These are phyloP conservation scores for Cataglyphis altisquamis DNA, from an alignment of 2,888 invertebrate species.

Conservation along the genomic window DNA sequence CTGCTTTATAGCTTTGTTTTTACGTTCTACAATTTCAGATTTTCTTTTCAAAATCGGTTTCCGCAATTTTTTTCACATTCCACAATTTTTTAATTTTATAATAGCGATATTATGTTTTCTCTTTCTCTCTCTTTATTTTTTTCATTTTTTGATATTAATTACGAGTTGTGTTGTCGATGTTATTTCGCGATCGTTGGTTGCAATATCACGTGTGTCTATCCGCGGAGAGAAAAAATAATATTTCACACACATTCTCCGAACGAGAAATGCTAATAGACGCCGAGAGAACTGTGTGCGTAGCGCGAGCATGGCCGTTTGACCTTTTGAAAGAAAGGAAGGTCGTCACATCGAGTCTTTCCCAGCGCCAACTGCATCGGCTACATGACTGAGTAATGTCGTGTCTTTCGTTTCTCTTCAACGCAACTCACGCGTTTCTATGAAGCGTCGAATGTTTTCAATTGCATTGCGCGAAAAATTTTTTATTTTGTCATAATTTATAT, in stretches of 20 bases:
- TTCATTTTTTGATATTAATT: conserved; percentile 16
- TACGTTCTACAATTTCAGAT: background rate
- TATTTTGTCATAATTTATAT: background rate
- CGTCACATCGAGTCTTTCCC: conserved; percentile 62
- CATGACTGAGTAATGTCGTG: conserved; percentile 39
- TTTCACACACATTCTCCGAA: conserved; percentile 41
- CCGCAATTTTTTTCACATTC: background rate
- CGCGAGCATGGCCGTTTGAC: conserved; percentile 81
- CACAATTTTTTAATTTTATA: background rate
- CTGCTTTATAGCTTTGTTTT: background rate
- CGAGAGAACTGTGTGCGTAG: conserved; percentile 70
- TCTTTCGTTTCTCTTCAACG: conserved; percentile 55
- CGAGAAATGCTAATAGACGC: conserved; percentile 65
- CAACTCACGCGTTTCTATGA: conserved; percentile 1
- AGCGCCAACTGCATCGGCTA: conserved; percentile 56
- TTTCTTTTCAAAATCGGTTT: background rate
- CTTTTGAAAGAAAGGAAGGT: conserved; percentile 82
- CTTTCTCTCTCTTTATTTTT: background rate
- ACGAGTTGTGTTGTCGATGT: background rate
- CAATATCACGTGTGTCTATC: conserved; percentile 19
- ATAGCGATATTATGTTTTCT: background rate
- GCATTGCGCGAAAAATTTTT: background rate
- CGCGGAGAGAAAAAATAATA: conserved; percentile 48
- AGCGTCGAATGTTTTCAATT: conserved; percentile 20
- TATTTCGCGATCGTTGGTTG: conserved; percentile 19